phyloP scores from a whole-genome alignment of 2,888 invertebrate species.

The Reticulitermes lucifugus region DNA sequence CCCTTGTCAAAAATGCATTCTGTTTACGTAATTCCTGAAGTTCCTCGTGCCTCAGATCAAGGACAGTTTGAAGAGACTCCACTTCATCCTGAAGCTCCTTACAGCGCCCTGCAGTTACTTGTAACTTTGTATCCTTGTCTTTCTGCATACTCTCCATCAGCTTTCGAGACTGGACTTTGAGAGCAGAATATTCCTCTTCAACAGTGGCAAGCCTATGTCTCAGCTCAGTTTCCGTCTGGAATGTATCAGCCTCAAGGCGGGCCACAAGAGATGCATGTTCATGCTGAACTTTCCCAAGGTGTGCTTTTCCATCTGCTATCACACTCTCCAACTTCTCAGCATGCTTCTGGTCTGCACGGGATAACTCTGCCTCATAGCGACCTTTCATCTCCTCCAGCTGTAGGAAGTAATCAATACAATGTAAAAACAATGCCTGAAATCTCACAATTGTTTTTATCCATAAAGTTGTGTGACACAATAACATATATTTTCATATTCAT shows the following conservation, averaged over 20 bases:
- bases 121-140: constrained; percentile 63
- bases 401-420: not conserved
- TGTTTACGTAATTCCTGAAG: constrained; percentile 81
- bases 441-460: not conserved
- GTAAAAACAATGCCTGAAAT: not conserved
- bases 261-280: constrained; percentile 35
- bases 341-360: constrained; percentile 7
- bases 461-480: not conserved
- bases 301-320: constrained; percentile 9
- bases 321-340: constrained; percentile 17
- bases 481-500: not conserved
- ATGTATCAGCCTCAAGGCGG: constrained; percentile 50
- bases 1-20: constrained; percentile 75
- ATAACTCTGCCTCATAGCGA: constrained; percentile 29
- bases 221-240: constrained; percentile 60
- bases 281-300: constrained; percentile 50
- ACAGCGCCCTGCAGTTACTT: constrained; percentile 55
- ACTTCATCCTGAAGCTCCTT: constrained; percentile 75
- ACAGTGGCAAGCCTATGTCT: constrained; percentile 55
- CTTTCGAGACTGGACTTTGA: constrained; percentile 59
- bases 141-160: constrained; percentile 62
- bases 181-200: constrained; percentile 60
- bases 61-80: constrained; percentile 86
- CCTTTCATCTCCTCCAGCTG: constrained; percentile 35
- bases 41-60: constrained; percentile 90